A percentile compares a stretch with the other conserved stretches of the same genome.
Conservation (phyloP, 35 echinoderm and acorn worm genomes). For the Ophiothrix spiculata region DNA sequence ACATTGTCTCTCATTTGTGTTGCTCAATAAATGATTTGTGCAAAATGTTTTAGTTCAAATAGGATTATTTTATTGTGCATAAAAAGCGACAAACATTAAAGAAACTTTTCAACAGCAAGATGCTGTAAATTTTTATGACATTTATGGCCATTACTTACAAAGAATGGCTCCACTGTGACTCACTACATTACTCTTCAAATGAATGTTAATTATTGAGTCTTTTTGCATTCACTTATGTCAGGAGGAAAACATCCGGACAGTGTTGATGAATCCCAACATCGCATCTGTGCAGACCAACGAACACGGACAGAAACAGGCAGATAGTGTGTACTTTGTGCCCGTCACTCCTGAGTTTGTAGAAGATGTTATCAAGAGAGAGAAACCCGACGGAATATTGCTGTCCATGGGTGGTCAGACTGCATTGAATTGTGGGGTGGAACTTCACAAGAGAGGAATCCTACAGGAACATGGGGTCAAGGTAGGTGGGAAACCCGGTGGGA, state of each 20-base stretch:
- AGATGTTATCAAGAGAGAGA: slow-evolving; percentile 90
- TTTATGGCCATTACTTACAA: too few relatives aligned
- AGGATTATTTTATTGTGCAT: too few relatives aligned
- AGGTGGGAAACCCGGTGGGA: slow-evolving; percentile 71
- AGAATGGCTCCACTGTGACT: too few relatives aligned
- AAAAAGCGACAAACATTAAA: too few relatives aligned
- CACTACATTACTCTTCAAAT: too few relatives aligned
- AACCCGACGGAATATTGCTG: slow-evolving; percentile 91
- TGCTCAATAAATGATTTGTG: too few relatives aligned
- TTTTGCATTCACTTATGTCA: too few relatives aligned
- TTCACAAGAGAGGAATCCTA: slow-evolving; percentile 79
- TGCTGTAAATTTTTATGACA: too few relatives aligned
- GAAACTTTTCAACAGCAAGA: too few relatives aligned
- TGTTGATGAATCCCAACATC: slow-evolving; percentile 99
- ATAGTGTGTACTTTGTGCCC: slow-evolving; percentile 98
- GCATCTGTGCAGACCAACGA: slow-evolving; percentile 98
- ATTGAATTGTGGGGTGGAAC: slow-evolving; percentile 94
- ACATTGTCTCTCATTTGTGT: too few relatives aligned
- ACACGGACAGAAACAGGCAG: slow-evolving; percentile 93
- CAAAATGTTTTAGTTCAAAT: too few relatives aligned
- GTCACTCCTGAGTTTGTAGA: slow-evolving; percentile 95
- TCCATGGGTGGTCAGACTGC: slow-evolving; percentile 99
- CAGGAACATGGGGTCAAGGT: slow-evolving; percentile 87
- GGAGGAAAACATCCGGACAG: slow-evolving; percentile 88
- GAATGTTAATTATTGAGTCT: too few relatives aligned